Conservation (phyloP, 2,797 vertebrate species). For the Urophycis tenuis region DNA sequence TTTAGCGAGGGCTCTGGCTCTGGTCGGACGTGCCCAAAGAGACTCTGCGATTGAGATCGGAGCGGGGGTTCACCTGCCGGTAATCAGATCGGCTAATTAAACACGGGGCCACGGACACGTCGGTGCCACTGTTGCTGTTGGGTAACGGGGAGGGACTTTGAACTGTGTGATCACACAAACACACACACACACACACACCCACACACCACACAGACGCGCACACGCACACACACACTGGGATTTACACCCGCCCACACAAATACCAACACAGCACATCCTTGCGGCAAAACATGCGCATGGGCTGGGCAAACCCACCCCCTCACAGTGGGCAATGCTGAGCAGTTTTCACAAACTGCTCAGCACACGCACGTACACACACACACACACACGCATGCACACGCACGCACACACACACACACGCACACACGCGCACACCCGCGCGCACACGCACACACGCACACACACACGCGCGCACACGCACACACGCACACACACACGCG, state of each 20-base stretch:
- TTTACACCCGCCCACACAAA: not conserved
- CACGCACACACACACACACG: not conserved
- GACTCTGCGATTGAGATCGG: not conserved
- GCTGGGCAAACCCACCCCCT: not conserved
- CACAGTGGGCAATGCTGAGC: not conserved
- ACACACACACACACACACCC: constrained; percentile 51
- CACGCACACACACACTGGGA: not conserved
- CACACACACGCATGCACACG: too few species aligned
- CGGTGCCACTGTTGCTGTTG: not conserved
- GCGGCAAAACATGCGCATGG: not conserved
- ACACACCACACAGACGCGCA: constrained; percentile 39
- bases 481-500: not conserved
- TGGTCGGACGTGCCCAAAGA: too few species aligned
- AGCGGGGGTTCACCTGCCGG: not conserved
- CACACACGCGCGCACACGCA: too few species aligned
- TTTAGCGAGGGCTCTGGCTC: too few species aligned
- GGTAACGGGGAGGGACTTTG: not conserved
- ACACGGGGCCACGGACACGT: not conserved
- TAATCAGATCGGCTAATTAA: not conserved
- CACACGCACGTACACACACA: too few species aligned
- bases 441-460: too few species aligned
- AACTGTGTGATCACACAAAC: not conserved
- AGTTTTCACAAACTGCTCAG: too few species aligned
- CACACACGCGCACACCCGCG: not conserved
- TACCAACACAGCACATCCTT: not conserved